Evolutionary conservation across 2,113 vertebrate genomes (phyloP).

Genomic region (Gymnorhina tibicen): DNA sequence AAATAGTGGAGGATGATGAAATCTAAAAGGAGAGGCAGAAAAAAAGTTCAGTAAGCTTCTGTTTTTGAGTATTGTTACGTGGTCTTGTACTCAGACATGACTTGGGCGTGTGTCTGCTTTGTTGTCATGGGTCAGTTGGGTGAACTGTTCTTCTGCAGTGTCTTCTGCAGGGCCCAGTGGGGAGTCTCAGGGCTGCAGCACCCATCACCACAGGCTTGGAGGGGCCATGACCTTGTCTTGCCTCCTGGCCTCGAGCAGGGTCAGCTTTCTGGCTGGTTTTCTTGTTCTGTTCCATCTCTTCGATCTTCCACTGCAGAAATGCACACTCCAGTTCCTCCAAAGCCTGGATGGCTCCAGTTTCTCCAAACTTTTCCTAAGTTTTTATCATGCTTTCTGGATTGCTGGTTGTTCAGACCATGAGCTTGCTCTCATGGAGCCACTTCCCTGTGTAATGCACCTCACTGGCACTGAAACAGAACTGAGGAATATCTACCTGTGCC

Average conservation of each 20-base stretch:
- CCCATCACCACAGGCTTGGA: background rate
- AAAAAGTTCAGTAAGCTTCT: background rate
- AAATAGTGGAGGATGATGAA: background rate
- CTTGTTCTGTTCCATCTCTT: background rate
- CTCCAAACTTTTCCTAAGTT: background rate
- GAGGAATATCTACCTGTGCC: background rate
- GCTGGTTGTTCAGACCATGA: background rate
- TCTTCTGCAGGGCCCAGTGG: background rate
- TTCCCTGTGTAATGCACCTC: rapidly evolving
- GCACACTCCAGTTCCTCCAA: background rate
- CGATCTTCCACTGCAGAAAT: background rate
- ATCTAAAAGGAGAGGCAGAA: background rate
- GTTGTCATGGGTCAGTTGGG: background rate
- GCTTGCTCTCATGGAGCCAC: background rate
- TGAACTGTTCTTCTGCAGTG: background rate
- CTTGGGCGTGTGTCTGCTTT: background rate
- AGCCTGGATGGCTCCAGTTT: background rate
- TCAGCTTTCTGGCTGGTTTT: background rate
- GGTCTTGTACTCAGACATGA: rapidly evolving
- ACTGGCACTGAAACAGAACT: background rate
- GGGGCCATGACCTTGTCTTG: background rate
- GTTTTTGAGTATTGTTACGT: background rate
- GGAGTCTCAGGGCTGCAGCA: background rate
- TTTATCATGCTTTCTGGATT: background rate
- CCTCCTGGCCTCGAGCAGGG: background rate